phyloP scores from a whole-genome alignment of 2,888 invertebrate genomes.

The Drosophila austrosaltans region DNA sequence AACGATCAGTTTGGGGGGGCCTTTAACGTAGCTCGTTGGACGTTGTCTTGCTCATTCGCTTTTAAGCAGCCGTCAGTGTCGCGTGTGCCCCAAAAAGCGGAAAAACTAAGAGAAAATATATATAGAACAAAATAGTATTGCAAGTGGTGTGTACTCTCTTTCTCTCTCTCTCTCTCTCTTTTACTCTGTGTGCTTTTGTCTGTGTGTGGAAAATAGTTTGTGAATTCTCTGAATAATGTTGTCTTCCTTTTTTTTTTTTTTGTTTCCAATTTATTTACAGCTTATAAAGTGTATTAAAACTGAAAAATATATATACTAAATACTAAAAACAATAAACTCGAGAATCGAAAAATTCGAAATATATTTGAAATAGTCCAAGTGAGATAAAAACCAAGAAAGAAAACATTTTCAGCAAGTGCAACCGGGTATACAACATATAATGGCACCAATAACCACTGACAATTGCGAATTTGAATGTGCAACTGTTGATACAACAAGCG shows the following conservation, averaged over 20 bases:
- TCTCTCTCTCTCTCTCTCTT: not conserved
- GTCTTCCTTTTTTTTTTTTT: conserved; percentile 31
- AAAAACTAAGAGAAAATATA: conserved; percentile 45
- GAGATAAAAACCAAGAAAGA: conserved; percentile 30
- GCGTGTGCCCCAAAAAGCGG: conserved; percentile 64
- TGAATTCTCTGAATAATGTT: not conserved
- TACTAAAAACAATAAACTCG: conserved; percentile 42
- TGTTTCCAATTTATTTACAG: conserved; percentile 40
- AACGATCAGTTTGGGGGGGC: conserved; percentile 31
- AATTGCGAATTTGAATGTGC: conserved; percentile 83
- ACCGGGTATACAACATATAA: conserved; percentile 81
- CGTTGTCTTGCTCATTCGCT: conserved; percentile 65
- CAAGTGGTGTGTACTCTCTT: conserved; percentile 19
- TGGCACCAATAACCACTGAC: conserved; percentile 83
- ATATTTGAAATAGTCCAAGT: not conserved
- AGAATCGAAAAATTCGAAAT: conserved; percentile 25
- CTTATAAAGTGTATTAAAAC: conserved; percentile 51
- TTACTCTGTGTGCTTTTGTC: conserved; percentile 15
- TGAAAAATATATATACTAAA: conserved; percentile 32
- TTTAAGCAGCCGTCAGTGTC: conserved; percentile 79
- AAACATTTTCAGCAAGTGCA: conserved; percentile 71
- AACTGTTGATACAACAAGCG: conserved; percentile 79
- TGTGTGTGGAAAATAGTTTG: conserved; percentile 32
- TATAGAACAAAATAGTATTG: conserved; percentile 49
- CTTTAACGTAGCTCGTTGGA: conserved; percentile 17